Base-by-base conservation (phyloP, 2,113 vertebrate species). In the Lonchura striata region DNA sequence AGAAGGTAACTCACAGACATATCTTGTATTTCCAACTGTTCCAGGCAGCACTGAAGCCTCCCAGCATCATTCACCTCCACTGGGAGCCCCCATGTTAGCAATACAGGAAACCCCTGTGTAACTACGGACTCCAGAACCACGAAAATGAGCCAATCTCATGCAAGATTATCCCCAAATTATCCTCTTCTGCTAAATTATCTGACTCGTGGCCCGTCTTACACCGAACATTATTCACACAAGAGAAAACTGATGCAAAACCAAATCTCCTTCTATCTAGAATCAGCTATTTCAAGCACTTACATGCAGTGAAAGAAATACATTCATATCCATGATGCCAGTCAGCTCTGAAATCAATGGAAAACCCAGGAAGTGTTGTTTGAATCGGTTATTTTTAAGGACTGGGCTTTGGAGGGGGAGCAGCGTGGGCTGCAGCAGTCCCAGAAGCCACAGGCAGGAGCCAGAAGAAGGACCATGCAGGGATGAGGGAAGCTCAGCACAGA, bases 101-200 rank as follows among this genome's bases (percentile, higher is more conserved):
- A 17, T 1, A 31, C 0, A 22, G 49, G 44, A 47, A 75, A 15
- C 31, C 22, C 18, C 1, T 4, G 27, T 0, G 22, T 6, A 56
- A 76, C 35, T 4, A 3, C 3, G 5, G 7, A 3, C 22, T 65
- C 52, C 46, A 42, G 13, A 46, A 37, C 63, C 44, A 70, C 0
- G 1, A 57, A 74, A 72, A 18, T 0, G 22, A 86, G 60, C 82
- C 52, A 20, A 2, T 31, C 47, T 33, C n/a, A 20, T n/a, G 11
- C 50, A 8, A 33, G 25, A 75, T 42, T 47, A 80, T 35, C 75
- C 78, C 68, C 4, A 31, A 77, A 64, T 75, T 5, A 64, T 4
- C 60, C 15, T 13, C 2, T 39, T 61, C 35, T 50, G 56, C 92
- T 72, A 1, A n/a, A 35, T 19, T 0, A 10, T 14, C 64, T 52